Evolutionary conservation across 2,113 vertebrate species (phyloP).

Genomic region (Heptranchias perlo): DNA sequence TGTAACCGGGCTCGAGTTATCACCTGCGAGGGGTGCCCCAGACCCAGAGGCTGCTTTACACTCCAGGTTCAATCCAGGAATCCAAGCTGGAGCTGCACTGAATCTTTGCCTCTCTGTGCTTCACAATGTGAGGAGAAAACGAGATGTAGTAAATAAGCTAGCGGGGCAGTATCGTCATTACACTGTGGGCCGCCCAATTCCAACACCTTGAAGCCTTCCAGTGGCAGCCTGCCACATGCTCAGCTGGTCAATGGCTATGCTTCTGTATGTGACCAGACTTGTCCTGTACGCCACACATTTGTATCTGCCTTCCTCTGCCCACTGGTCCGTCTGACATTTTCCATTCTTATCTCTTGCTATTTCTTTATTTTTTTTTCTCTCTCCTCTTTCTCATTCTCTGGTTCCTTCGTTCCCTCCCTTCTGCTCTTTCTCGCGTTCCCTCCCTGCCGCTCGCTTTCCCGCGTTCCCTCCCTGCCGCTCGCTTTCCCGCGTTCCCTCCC

Average conservation of each 20-base stretch:
- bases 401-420: slow-evolving; percentile 44
- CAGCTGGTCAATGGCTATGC: not conserved
- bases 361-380: not conserved
- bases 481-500: not conserved
- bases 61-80: not conserved
- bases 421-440: not conserved
- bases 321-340: not conserved
- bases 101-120: not conserved
- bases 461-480: slow-evolving; percentile 49
- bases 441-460: slow-evolving; percentile 35
- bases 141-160: not conserved
- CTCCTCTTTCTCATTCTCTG: slow-evolving; percentile 56
- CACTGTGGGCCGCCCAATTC: not conserved
- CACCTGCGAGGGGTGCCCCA: not conserved
- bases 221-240: not conserved
- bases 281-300: not conserved
- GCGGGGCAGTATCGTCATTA: not conserved
- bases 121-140: not conserved
- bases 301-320: not conserved
- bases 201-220: not conserved
- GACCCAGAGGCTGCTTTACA: not conserved
- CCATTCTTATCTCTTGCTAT: not conserved
- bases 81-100: not conserved
- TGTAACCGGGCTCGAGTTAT: not conserved
- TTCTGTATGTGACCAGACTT: not conserved